Evolutionary conservation across 1,140 invertebrate genomes (phyloP), one percentile per base, ranked within the genome.

Genomic region (Lucilia cuprina): DNA sequence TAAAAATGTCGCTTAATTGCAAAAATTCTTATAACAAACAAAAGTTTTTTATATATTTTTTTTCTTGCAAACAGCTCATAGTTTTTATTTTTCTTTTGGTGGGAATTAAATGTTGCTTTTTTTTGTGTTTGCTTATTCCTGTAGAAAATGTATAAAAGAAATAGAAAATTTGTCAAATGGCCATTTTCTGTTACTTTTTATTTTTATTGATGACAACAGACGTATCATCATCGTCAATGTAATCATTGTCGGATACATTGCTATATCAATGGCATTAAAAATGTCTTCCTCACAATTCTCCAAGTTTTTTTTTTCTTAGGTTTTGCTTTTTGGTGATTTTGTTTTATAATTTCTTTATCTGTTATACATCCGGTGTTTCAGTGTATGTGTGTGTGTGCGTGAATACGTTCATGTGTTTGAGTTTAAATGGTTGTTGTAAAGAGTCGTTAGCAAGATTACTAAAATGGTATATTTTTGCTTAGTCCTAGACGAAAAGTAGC

Each of bases 151-250:
- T 21, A 50, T 5, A 50, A 78, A 19, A 78, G 14, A 19, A 78
- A 47, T 12, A 49, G 8, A 80, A 80, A 55, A 55, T 17, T 50
- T 80, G 77, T 80, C 77, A 80, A 80, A 80, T 80, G 19, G 77
- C 35, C 35, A 80, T 50, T 80, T 10, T 25, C 19, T 25, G 65
- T 80, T 80, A 2, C 41, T 49, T 21, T 49, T 21, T 49, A 70
- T 49, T 80, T 80, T 80, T 80, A 80, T 80, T 50, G 41, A 50
- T 80, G 77, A 50, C 77, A 80, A 49, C 77, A 80, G 77, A 50
- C 41, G 12, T 50, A 50, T 80, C 77, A 78, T 30, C 25, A n/a
- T 60, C 55, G n/a, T 60, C 55, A 60, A 41, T 10, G 41, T 41
- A 41, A 41, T 60, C 55, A n/a, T 60, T 60, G 2, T 2, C 5